Percentiles rank a stretch among this genome's conserved stretches.
Evolutionary conservation across 2,888 invertebrate species (phyloP).

Genomic region (Corythucha ciliata): DNA sequence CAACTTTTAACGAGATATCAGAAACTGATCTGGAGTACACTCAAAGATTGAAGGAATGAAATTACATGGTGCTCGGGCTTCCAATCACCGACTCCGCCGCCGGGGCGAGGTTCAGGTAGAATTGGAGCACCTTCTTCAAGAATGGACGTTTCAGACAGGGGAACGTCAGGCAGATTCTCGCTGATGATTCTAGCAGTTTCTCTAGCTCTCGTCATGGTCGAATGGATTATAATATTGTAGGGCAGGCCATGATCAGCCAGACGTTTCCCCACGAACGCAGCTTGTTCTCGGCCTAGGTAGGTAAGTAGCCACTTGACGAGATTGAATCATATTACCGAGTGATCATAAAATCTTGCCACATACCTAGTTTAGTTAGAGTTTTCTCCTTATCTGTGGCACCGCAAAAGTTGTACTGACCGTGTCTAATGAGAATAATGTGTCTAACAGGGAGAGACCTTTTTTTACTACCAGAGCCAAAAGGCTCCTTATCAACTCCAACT

Average conservation of each 20-base stretch:
- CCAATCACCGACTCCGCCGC: background rate
- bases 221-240: constrained; percentile 70
- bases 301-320: background rate
- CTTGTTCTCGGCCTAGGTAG: constrained; percentile 68
- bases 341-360: constrained; percentile 30
- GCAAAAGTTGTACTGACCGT: constrained; percentile 83
- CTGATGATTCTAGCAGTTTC: constrained; percentile 82
- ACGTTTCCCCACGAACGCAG: constrained; percentile 71
- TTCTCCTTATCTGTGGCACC: constrained; percentile 64
- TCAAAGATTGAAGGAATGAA: background rate
- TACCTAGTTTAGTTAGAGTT: constrained; percentile 70
- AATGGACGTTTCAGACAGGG: constrained; percentile 57
- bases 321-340: too few species aligned
- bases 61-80: background rate
- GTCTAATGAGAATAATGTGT: constrained; percentile 83
- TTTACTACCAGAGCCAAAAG: background rate
- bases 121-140: constrained; percentile 91
- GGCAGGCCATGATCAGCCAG: constrained; percentile 66
- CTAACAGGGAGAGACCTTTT: constrained; percentile 45
- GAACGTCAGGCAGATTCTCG: constrained; percentile 51
- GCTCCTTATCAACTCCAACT: background rate
- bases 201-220: constrained; percentile 87
- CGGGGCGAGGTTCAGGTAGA: constrained; percentile 72
- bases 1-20: background rate
- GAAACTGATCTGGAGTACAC: background rate